These are phyloP conservation scores for Trachelus stipa DNA, from an alignment of 2,888 invertebrate genomes.

Conservation along the genomic window DNA sequence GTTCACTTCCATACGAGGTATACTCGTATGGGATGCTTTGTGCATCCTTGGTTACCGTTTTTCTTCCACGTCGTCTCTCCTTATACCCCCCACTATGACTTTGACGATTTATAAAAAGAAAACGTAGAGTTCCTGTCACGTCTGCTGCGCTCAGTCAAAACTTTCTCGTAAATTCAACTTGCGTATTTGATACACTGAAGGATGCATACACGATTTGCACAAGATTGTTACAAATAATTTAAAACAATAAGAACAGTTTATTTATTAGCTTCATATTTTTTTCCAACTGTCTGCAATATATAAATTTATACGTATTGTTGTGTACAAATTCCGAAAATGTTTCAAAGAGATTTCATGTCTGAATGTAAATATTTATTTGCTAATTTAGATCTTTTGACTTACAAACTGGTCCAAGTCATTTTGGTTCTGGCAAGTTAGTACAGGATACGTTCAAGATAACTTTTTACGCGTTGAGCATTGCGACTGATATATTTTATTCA, in stretches of 20 bases:
- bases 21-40: slow-evolving; percentile 1
- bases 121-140: not conserved
- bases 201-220: not conserved
- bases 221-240: not conserved
- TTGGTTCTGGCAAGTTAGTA: not conserved
- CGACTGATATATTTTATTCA: not conserved
- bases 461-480: not conserved
- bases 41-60: not conserved
- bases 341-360: not conserved
- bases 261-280: not conserved
- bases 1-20: not conserved
- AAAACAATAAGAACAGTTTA: not conserved
- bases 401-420: not conserved
- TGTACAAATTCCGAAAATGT: not conserved
- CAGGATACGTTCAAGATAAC: not conserved
- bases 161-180: not conserved
- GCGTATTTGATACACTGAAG: not conserved
- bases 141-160: slow-evolving; percentile 13
- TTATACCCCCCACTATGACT: not conserved
- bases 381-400: not conserved
- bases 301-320: not conserved
- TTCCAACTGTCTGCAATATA: not conserved
- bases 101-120: not conserved
- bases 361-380: not conserved
- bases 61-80: not conserved